Percentiles rank a stretch among this genome's conserved stretches.
phyloP scores from a whole-genome alignment of 2,888 invertebrate species.

The Rhingia campestris region DNA sequence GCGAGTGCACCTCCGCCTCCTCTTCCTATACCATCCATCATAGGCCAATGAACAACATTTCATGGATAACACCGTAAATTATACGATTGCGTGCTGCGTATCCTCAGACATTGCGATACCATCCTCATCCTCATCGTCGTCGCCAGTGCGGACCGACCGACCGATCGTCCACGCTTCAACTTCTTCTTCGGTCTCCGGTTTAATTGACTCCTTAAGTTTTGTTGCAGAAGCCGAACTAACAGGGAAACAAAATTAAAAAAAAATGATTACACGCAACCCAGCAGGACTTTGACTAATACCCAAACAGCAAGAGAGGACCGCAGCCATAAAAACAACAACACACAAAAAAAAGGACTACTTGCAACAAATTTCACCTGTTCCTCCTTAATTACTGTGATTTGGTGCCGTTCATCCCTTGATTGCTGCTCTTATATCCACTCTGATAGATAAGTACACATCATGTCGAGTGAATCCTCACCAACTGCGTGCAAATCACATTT shows the following conservation, averaged over 20 bases:
- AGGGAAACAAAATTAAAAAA: constrained; percentile 24
- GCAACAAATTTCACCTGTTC: constrained; percentile 67
- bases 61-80: constrained; percentile 68
- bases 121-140: background rate
- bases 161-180: background rate
- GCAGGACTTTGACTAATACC: constrained; percentile 42
- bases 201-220: constrained; percentile 56
- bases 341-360: constrained; percentile 18
- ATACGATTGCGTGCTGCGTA: constrained; percentile 67
- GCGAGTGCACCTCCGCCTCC: constrained; percentile 53
- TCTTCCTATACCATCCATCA: constrained; percentile 48
- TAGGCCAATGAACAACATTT: constrained; percentile 56
- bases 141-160: no score
- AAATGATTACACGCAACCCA: constrained; percentile 59
- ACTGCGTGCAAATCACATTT: constrained; percentile 66
- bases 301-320: constrained; percentile 3
- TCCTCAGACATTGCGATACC: constrained; percentile 28
- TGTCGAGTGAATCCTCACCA: constrained; percentile 37
- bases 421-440: background rate
- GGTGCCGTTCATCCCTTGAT: constrained; percentile 43
- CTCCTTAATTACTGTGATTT: constrained; percentile 70
- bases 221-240: constrained; percentile 3
- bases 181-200: constrained; percentile 1
- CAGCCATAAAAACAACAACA: background rate
- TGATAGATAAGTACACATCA: constrained; percentile 33